phyloP scores from a whole-genome alignment of 1,140 invertebrate species.

The Monochamus saltuarius region DNA sequence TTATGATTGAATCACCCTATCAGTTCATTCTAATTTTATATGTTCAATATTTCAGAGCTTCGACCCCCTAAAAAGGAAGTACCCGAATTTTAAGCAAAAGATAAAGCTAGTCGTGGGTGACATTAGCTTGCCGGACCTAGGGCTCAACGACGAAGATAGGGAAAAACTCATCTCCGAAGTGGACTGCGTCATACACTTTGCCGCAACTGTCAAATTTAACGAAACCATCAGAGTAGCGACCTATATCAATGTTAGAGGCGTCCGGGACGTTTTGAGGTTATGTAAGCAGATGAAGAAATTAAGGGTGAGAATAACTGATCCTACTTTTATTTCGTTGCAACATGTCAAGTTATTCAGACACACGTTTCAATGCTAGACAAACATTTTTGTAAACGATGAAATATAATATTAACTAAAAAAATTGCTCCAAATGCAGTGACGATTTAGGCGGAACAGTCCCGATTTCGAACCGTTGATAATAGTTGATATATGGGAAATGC shows the following conservation, averaged over 20 bases:
- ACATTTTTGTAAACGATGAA: too few species aligned
- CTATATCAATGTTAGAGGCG: conserved; percentile 68
- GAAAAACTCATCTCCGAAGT: conserved; percentile 63
- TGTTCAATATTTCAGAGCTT: conserved; percentile 35
- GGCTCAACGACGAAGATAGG: conserved; percentile 59
- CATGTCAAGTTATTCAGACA: too few species aligned
- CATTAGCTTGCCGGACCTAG: conserved; percentile 61
- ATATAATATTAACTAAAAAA: too few species aligned
- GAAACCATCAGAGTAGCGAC: conserved; percentile 67
- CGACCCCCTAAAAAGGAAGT: conserved; percentile 31
- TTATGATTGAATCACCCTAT: too few species aligned
- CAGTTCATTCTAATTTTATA: too few species aligned
- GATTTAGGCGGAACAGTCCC: too few species aligned
- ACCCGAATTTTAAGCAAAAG: conserved; percentile 65
- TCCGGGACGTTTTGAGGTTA: conserved; percentile 62
- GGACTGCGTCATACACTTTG: conserved; percentile 58
- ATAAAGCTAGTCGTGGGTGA: conserved; percentile 65
- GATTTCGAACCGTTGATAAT: too few species aligned
- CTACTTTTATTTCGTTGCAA: not conserved
- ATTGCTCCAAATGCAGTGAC: too few species aligned
- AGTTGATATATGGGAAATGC: too few species aligned
- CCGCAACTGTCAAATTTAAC: conserved; percentile 71
- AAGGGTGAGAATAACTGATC: conserved; percentile 19
- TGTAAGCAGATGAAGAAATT: conserved; percentile 63
- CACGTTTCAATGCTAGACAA: too few species aligned